Evolutionary conservation across 2,888 invertebrate genomes (phyloP).

Genomic region (Tigriopus californicus): DNA sequence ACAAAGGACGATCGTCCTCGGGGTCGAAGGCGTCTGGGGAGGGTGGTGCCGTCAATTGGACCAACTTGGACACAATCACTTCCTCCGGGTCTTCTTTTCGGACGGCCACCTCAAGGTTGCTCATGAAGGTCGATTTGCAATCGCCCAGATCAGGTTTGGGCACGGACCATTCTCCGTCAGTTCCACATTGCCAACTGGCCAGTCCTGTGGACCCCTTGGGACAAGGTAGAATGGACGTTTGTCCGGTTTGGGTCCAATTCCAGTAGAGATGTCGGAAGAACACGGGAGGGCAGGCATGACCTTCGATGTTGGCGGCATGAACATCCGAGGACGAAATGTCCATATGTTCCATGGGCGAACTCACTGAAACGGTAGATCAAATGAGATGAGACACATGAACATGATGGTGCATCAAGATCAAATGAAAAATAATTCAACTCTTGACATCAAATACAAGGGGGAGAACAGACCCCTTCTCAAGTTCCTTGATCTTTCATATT

Average conservation of each 20-base stretch:
- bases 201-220: constrained; percentile 72
- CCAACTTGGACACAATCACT: constrained; percentile 45
- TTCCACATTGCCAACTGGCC: constrained; percentile 56
- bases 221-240: constrained; percentile 59
- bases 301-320: no score
- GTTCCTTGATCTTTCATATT: no score
- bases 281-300: constrained; percentile 40
- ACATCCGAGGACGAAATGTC: no score
- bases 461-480: no score
- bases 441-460: no score
- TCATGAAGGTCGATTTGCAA: constrained; percentile 70
- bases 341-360: no score
- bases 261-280: constrained; percentile 57
- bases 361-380: no score
- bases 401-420: no score
- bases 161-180: constrained; percentile 38
- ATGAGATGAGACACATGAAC: no score
- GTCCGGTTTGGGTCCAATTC: constrained; percentile 66
- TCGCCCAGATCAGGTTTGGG: constrained; percentile 68
- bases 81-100: constrained; percentile 38
- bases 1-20: constrained; percentile 33
- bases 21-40: constrained; percentile 22
- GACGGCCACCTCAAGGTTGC: constrained; percentile 43
- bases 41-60: constrained; percentile 28
- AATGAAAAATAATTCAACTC: no score